Conservation (phyloP, 2,113 vertebrate genomes). For the Corydoras maculifer region DNA sequence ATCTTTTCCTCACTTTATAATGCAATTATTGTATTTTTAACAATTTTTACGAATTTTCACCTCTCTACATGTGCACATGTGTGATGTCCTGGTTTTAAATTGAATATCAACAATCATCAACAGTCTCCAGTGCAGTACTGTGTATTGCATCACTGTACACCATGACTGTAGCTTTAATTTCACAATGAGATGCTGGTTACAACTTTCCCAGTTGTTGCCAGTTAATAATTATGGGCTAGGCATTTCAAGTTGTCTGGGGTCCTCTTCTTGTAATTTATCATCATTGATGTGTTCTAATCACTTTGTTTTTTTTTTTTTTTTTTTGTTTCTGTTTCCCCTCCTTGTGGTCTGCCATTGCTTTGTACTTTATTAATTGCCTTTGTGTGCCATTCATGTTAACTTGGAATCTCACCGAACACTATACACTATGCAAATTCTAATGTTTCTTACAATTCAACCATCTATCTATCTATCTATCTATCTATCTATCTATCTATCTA, state of each 20-base stretch:
- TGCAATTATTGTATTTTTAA: no score
- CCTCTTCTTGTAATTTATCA: conserved; percentile 51
- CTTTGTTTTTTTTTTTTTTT: conserved; percentile 39
- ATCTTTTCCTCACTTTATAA: no score
- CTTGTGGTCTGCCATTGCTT: conserved; percentile 35
- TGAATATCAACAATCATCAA: no score
- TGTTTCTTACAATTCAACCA: conserved; percentile 29
- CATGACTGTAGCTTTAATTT: conserved; percentile 29
- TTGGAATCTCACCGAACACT: not conserved
- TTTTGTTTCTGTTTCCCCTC: conserved; percentile 32
- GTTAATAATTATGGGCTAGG: conserved; percentile 11
- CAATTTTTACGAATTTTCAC: no score
- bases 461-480: conserved; percentile 5
- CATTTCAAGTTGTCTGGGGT: conserved; percentile 25
- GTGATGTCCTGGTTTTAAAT: no score
- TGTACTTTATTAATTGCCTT: conserved; percentile 28
- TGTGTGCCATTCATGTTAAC: not conserved
- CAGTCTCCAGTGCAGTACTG: conserved; percentile 19
- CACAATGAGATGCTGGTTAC: conserved; percentile 36
- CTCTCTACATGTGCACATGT: no score
- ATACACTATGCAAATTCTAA: conserved; percentile 48
- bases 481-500: conserved; percentile 17
- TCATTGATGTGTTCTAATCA: conserved; percentile 49
- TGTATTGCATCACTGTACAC: conserved; percentile 38
- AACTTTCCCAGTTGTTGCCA: conserved; percentile 22